Evolutionary conservation across 2,888 invertebrate genomes (phyloP).

Genomic region (Nyleta sp.): DNA sequence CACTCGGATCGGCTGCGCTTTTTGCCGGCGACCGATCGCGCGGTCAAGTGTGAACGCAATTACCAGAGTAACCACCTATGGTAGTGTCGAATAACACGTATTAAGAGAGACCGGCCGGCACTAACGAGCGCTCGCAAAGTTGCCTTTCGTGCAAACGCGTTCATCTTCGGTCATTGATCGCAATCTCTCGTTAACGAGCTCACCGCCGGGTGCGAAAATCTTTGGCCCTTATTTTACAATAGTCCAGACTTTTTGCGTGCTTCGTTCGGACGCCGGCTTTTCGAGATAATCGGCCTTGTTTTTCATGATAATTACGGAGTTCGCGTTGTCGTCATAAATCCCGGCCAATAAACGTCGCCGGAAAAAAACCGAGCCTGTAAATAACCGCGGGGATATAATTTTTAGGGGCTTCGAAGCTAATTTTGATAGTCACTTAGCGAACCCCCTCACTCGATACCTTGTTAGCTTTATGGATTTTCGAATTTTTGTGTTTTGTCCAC

Average conservation of each 20-base stretch:
- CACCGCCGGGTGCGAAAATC: constrained; percentile 79
- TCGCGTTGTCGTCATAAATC: constrained; percentile 22
- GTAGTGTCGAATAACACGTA: constrained; percentile 79
- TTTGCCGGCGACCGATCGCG: constrained; percentile 60
- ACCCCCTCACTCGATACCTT: too few relatives aligned
- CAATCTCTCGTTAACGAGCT: constrained; percentile 79
- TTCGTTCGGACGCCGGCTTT: constrained; percentile 15
- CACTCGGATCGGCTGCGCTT: constrained; percentile 37
- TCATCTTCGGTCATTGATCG: constrained; percentile 81
- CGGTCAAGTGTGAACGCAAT: constrained; percentile 79
- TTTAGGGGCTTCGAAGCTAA: background rate
- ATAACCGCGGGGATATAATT: constrained; percentile 1
- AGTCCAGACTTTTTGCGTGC: constrained; percentile 8
- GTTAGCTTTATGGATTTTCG: too few relatives aligned
- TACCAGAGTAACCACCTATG: constrained; percentile 78
- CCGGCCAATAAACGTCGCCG: background rate
- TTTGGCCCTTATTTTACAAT: constrained; percentile 61
- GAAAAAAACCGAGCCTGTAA: background rate
- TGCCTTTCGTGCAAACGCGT: constrained; percentile 76
- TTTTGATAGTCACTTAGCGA: constrained; percentile 8
- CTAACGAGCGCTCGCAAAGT: constrained; percentile 76
- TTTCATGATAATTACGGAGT: constrained; percentile 40
- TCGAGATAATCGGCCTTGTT: constrained; percentile 28
- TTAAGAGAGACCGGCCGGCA: constrained; percentile 70
- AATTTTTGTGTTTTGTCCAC: too few relatives aligned